These are phyloP conservation scores for Oncorhynchus mykiss DNA, from an alignment of 2,113 vertebrate species.

Conservation along the genomic window DNA sequence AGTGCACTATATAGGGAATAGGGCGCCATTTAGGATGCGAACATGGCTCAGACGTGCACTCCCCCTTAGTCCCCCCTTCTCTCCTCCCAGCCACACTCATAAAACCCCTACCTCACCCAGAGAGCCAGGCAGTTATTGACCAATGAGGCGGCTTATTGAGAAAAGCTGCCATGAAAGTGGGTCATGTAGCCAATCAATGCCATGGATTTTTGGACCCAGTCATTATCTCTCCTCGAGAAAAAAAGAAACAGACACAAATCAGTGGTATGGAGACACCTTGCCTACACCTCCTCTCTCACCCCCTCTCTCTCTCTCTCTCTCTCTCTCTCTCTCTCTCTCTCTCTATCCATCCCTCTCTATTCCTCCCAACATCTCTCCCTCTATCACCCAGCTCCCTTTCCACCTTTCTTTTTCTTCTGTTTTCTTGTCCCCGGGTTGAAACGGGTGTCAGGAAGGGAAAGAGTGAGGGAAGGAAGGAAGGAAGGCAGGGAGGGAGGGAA, in stretches of 20 bases:
- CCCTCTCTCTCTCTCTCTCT: constrained; percentile 44
- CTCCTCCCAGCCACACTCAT: background rate
- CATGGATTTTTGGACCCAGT: constrained; percentile 68
- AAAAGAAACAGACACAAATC: constrained; percentile 61
- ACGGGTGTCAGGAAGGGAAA: background rate
- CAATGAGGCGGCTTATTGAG: constrained; percentile 69
- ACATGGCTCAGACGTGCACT: too few species aligned
- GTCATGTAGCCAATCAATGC: constrained; percentile 73
- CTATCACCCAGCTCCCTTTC: constrained; percentile 3
- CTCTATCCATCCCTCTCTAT: constrained; percentile 33
- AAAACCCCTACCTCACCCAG: constrained; percentile 51
- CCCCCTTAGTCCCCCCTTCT: too few species aligned
- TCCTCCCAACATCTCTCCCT: constrained; percentile 20
- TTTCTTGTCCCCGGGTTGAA: constrained; percentile 61
- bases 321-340: constrained; percentile 43
- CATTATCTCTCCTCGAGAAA: constrained; percentile 61
- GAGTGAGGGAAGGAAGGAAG: background rate
- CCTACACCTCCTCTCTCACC: constrained; percentile 35
- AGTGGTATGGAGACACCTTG: constrained; percentile 52
- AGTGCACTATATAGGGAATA: too few species aligned
- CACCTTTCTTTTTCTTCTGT: constrained; percentile 48
- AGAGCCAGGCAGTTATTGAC: constrained; percentile 67
- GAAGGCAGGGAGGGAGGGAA: background rate
- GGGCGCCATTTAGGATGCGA: too few species aligned
- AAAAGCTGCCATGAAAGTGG: constrained; percentile 75